These are phyloP conservation scores for Panagrolaimus sp. DNA, from an alignment of 1,140 invertebrate genomes.

Conservation along the genomic window DNA sequence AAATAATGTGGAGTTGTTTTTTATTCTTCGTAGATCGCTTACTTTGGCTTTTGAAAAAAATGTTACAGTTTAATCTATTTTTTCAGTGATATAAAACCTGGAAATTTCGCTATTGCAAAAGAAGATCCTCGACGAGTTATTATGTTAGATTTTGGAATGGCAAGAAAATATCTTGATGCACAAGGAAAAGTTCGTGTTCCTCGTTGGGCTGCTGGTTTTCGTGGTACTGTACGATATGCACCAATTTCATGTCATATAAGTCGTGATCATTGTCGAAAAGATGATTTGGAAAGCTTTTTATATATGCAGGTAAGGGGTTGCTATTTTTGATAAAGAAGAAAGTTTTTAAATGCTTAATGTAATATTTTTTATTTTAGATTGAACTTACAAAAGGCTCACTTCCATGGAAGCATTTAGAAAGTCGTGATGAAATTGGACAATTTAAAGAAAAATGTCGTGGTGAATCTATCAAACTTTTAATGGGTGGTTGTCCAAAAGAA, in stretches of 20 bases:
- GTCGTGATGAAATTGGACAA: constrained; percentile 23
- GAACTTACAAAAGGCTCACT: constrained; percentile 23
- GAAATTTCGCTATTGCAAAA: constrained; percentile 24
- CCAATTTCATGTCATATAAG: constrained; percentile 99
- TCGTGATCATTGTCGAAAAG: constrained; percentile 98
- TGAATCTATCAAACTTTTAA: constrained; percentile 19
- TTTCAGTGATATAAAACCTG: constrained; percentile 29
- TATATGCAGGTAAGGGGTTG: constrained; percentile 73
- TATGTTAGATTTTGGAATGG: constrained; percentile 30
- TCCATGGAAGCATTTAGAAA: constrained; percentile 26
- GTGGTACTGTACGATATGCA: constrained; percentile 96
- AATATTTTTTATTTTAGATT: constrained; percentile 18
- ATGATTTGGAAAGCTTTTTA: constrained; percentile 97
- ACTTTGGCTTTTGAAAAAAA: no score
- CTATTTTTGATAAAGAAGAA: no score
- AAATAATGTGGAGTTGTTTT: no score
- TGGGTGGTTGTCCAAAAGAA: constrained; percentile 29
- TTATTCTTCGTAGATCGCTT: no score
- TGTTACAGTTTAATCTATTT: no score
- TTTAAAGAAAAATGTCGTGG: constrained; percentile 24
- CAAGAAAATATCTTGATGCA: constrained; percentile 75
- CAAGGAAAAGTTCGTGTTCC: constrained; percentile 89
- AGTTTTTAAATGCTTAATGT: no score
- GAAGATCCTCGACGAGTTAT: constrained; percentile 17
- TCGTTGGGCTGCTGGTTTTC: constrained; percentile 90